Evolutionary conservation across 1,140 invertebrate genomes (phyloP), one percentile per base, ranked within the genome.

Genomic region (Bombus polaris): DNA sequence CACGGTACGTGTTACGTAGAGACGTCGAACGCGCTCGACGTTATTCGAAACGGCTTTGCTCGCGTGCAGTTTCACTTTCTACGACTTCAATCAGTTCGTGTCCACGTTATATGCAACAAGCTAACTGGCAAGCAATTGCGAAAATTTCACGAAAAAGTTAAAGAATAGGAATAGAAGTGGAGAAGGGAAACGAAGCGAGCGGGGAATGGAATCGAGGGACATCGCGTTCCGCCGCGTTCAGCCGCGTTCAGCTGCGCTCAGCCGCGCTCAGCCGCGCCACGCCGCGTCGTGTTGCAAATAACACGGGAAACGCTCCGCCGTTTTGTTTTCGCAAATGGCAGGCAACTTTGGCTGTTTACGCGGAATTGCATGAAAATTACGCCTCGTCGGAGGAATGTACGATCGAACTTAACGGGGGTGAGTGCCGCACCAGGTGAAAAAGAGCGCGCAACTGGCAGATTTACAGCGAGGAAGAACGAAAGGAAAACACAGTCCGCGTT

Each of bases 331-430:
- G 25, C 32, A 81, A 72, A 62, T 35, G 35, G 68, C 80, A 76
- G 35, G 66, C 13, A 74, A 83, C 70, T 87, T 72, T 25, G 76
- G 62, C 39, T 62, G 42, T 83, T 83, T 72, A 59, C 73, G 68
- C 35, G 37, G 32, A 87, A 88, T 87, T 87, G 80, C 71, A 70
- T 79, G 87, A 73, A 87, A 88, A 88, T 88, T 88, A 84, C 81
- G 42, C 68, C 70, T 53, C 47, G n/a, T 28, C 39, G 62, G 53
- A 83, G 72, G 15, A 44, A 77, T 47, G 35, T 42, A 80, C 39
- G 70, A 73, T 86, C 59, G 79, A 53, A 37, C 59, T n/a, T 59
- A 81, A 78, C 44, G 66, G 37, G 74, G 47, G 57, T 18, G 57
- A 80, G 25, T 22, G 18, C 47, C 47, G 74, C 59, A 12, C 47